These are phyloP conservation scores for Tor tambroides DNA, from an alignment of 2,113 vertebrate species.

Conservation along the genomic window DNA sequence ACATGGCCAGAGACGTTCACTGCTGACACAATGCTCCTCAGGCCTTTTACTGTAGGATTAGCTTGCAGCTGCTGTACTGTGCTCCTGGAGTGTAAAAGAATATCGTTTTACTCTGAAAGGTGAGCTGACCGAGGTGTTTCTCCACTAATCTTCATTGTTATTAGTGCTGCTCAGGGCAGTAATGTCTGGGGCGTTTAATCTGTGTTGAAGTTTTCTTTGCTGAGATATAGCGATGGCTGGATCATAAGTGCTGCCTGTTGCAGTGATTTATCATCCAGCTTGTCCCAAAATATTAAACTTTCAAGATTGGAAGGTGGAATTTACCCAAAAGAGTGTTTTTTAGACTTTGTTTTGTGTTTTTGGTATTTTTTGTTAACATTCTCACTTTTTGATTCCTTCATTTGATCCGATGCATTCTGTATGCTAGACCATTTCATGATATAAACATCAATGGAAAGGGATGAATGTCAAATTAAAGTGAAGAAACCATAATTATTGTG, in stretches of 20 bases:
- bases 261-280: neutral
- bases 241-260: neutral
- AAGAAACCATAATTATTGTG: neutral
- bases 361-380: neutral
- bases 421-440: neutral
- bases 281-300: neutral
- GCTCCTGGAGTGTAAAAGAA: constrained; percentile 2
- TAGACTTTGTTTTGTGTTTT: neutral
- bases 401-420: neutral
- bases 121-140: constrained; percentile 19
- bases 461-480: neutral
- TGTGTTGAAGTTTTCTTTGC: neutral
- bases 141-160: constrained; percentile 3
- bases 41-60: constrained; percentile 6
- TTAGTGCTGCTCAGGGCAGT: neutral
- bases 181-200: neutral
- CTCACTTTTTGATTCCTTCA: neutral
- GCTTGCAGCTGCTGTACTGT: constrained; percentile 19
- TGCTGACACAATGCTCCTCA: neutral
- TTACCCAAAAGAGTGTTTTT: neutral
- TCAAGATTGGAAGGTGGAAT: neutral
- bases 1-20: neutral
- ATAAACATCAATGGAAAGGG: neutral
- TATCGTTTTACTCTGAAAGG: constrained; percentile 31
- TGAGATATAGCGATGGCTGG: neutral